phyloP scores from a whole-genome alignment of 2,797 vertebrate species.

The Clarias platycephalus region DNA sequence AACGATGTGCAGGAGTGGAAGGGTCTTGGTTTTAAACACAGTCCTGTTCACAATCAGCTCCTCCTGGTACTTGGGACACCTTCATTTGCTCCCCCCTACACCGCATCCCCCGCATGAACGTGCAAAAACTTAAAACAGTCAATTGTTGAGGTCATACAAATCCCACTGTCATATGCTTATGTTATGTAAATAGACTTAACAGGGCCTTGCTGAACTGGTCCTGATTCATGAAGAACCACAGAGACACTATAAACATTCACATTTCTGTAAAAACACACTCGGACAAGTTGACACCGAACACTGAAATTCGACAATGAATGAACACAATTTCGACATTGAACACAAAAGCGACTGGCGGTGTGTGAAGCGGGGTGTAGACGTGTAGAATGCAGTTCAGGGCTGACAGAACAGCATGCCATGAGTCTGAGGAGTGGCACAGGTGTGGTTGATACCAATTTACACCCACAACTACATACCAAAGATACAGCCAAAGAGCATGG shows the following conservation, averaged over 20 bases:
- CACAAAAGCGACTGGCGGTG: background rate
- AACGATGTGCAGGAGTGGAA: no score
- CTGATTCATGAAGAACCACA: no score
- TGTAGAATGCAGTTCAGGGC: conserved; percentile 65
- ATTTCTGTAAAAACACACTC: background rate
- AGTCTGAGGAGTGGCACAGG: conserved; percentile 57
- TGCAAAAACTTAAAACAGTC: background rate
- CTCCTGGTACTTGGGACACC: background rate
- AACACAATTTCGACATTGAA: no score
- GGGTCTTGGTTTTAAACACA: no score
- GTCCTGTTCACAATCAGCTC: no score
- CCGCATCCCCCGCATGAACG: no score
- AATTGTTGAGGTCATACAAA: background rate
- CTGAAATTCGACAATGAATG: no score
- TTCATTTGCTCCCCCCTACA: background rate
- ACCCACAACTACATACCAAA: conserved; percentile 25
- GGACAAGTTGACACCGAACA: background rate
- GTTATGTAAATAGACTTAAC: background rate
- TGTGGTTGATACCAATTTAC: conserved; percentile 62
- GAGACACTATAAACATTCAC: background rate
- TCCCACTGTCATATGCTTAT: background rate
- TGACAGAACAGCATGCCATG: conserved; percentile 65
- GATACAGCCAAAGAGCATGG: background rate
- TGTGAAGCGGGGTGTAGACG: conserved; percentile 52
- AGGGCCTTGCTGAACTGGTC: background rate